Conservation (phyloP, 2,888 invertebrate genomes). For the Acronicta leporina region DNA sequence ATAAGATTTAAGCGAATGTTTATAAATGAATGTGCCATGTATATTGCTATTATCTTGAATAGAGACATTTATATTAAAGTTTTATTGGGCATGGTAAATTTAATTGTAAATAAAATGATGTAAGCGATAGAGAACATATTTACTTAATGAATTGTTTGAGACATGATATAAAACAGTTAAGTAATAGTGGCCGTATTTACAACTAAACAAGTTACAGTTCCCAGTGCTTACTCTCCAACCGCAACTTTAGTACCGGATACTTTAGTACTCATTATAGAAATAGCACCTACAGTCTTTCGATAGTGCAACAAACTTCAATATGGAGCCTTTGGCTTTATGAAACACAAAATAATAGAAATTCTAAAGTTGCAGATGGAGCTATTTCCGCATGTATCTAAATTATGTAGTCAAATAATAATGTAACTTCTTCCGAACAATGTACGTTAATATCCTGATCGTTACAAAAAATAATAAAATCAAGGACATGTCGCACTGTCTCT, state of each 20-base stretch:
- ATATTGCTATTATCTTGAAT: slow-evolving; percentile 76
- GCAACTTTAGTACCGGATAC: slow-evolving; percentile 63
- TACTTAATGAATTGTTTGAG: slow-evolving; percentile 60
- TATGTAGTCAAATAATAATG: slow-evolving; percentile 68
- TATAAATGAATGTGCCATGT: slow-evolving; percentile 77
- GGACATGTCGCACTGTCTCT: slow-evolving; percentile 67
- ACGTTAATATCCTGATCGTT: slow-evolving; percentile 80
- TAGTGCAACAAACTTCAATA: slow-evolving; percentile 30
- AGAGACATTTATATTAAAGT: slow-evolving; percentile 68
- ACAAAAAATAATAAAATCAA: slow-evolving; percentile 80
- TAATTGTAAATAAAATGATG: slow-evolving; percentile 66
- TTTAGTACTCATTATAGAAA: slow-evolving; percentile 33
- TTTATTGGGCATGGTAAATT: slow-evolving; percentile 64
- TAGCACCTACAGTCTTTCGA: slow-evolving; percentile 32
- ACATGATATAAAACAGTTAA: slow-evolving; percentile 61
- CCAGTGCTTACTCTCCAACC: slow-evolving; percentile 68
- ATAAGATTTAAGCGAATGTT: slow-evolving; percentile 64
- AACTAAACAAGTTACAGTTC: slow-evolving; percentile 61
- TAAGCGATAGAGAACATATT: slow-evolving; percentile 61
- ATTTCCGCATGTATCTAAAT: slow-evolving; percentile 69
- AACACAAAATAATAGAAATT: slow-evolving; percentile 23
- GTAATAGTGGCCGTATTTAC: slow-evolving; percentile 65
- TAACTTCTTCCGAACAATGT: slow-evolving; percentile 77
- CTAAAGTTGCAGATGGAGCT: slow-evolving; percentile 68
- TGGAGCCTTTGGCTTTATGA: slow-evolving; percentile 19